These are phyloP conservation scores for Hesperia comma DNA, from an alignment of 2,888 invertebrate species.

Conservation along the genomic window DNA sequence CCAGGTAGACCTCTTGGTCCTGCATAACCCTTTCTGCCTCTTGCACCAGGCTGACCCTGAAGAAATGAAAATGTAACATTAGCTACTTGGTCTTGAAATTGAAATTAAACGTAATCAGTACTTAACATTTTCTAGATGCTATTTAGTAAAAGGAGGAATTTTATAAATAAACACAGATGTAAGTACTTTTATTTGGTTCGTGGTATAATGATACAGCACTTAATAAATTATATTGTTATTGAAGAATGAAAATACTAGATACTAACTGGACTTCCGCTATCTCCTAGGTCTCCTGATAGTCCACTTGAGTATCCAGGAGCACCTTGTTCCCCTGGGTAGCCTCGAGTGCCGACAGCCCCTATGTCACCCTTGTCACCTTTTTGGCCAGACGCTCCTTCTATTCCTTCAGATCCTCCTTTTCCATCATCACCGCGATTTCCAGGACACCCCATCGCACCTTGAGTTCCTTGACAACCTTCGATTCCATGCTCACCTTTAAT, in stretches of 20 bases:
- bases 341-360: conserved; percentile 89
- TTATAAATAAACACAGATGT: too few species aligned
- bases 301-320: conserved; percentile 90
- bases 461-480: conserved; percentile 90
- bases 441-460: conserved; percentile 91
- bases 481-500: conserved; percentile 92
- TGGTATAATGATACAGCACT: too few species aligned
- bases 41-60: conserved; percentile 90
- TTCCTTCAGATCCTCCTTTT: conserved; percentile 88
- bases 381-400: conserved; percentile 91
- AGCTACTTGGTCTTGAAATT: too few species aligned
- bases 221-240: too few species aligned
- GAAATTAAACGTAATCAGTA: too few species aligned
- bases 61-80: conserved; percentile 13
- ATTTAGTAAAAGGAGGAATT: too few species aligned
- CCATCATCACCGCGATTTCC: conserved; percentile 91
- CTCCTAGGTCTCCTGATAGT: conserved; percentile 88
- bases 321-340: conserved; percentile 92
- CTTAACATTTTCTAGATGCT: too few species aligned
- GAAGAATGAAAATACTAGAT: background rate
- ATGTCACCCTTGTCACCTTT: conserved; percentile 90
- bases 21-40: conserved; percentile 90
- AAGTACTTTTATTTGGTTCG: too few species aligned
- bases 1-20: conserved; percentile 91
- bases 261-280: conserved; percentile 89